These are phyloP conservation scores for Xiphydria camelus DNA, from an alignment of 2,888 invertebrate genomes.

Conservation along the genomic window DNA sequence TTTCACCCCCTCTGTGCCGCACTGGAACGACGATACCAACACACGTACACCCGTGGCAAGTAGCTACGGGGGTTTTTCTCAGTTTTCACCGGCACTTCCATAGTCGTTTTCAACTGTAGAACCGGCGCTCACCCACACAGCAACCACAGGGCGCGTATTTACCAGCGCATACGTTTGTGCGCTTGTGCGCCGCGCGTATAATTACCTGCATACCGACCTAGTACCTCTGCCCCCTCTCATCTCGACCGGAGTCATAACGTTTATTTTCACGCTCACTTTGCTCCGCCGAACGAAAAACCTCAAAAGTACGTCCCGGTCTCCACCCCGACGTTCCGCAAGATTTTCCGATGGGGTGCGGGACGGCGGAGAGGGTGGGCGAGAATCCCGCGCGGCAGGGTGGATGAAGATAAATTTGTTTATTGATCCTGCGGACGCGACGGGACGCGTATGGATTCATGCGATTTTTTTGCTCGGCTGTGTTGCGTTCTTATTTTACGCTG, in stretches of 20 bases:
- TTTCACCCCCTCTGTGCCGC: slow-evolving; percentile 27
- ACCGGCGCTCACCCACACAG: background rate
- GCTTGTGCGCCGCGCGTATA: background rate
- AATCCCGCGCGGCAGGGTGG: no score
- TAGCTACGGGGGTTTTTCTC: slow-evolving; percentile 17
- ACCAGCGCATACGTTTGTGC: background rate
- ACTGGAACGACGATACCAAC: slow-evolving; percentile 1
- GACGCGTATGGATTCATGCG: no score
- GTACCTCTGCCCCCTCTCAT: slow-evolving; percentile 25
- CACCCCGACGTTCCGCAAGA: slow-evolving; percentile 19
- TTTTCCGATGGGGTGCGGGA: slow-evolving; percentile 39
- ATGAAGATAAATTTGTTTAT: no score
- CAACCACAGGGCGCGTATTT: background rate
- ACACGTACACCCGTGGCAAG: background rate
- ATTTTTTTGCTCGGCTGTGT: no score
- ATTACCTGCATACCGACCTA: background rate
- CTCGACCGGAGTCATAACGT: slow-evolving; percentile 34
- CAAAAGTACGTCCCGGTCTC: slow-evolving; percentile 20
- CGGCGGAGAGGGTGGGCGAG: no score
- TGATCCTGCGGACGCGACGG: no score
- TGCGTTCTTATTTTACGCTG: no score
- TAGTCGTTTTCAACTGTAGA: slow-evolving; percentile 14
- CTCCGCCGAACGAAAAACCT: slow-evolving; percentile 32
- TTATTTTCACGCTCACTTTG: slow-evolving; percentile 41
- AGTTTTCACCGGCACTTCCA: slow-evolving; percentile 20